Evolutionary conservation across 2,113 vertebrate genomes (phyloP).

Genomic region (Nasalis larvatus): DNA sequence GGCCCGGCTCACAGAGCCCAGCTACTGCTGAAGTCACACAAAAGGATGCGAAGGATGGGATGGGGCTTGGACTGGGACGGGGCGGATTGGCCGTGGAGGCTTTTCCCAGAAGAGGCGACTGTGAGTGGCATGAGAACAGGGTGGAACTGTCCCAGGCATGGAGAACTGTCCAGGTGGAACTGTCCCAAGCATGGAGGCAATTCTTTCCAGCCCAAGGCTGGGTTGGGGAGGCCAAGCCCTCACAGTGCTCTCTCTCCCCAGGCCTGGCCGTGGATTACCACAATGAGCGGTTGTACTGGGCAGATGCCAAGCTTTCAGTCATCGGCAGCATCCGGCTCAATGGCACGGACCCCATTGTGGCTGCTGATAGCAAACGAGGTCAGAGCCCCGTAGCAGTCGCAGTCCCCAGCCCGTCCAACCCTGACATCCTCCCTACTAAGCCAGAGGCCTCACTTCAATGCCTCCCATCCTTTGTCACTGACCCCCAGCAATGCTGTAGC

Average conservation of each 20-base stretch:
- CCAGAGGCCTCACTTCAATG: background rate
- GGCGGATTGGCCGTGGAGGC: background rate
- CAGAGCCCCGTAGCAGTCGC: background rate
- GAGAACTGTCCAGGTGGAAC: background rate
- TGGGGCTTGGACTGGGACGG: background rate
- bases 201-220: background rate
- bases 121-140: background rate
- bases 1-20: accelerated
- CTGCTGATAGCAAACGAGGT: conserved; percentile 94
- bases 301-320: conserved; percentile 95
- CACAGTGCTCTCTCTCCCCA: conserved; percentile 65
- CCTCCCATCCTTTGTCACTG: background rate
- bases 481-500: background rate
- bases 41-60: background rate
- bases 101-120: background rate
- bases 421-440: background rate
- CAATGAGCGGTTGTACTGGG: conserved; percentile 98
- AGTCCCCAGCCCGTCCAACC: background rate
- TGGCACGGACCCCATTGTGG: conserved; percentile 93
- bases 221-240: background rate
- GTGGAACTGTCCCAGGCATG: accelerated
- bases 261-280: conserved; percentile 97
- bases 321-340: conserved; percentile 97
- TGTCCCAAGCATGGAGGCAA: background rate
- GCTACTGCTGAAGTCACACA: background rate